A percentile compares a stretch with the other conserved stretches of the same genome.
These are phyloP conservation scores for Callospermophilus lateralis DNA, from an alignment of 2,113 vertebrate species.

Conservation along the genomic window DNA sequence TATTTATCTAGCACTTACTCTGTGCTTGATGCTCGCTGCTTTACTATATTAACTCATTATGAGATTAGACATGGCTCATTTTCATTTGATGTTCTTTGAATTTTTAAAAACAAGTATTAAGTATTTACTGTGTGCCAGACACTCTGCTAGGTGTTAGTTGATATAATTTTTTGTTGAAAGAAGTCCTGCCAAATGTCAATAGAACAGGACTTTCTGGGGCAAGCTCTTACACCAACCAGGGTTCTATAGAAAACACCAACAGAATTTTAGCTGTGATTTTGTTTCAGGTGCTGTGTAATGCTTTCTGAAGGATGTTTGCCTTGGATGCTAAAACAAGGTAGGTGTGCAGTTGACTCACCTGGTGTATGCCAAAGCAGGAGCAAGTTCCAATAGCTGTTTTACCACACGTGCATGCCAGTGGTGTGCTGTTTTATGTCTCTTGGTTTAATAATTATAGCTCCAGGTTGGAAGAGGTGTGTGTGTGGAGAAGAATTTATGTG, in stretches of 20 bases:
- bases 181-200: conserved; percentile 63
- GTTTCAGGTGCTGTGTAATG: neutral
- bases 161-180: conserved; percentile 45
- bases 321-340: neutral
- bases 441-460: conserved; percentile 31
- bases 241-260: neutral
- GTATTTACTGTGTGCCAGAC: conserved; percentile 33
- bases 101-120: conserved; percentile 41
- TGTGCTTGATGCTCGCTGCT: neutral
- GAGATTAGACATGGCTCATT: conserved; percentile 53
- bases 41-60: neutral
- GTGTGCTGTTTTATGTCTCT: neutral
- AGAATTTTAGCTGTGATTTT: neutral
- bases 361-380: neutral
- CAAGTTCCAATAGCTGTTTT: neutral
- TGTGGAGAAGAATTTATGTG: neutral
- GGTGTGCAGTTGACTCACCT: neutral
- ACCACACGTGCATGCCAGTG: rapidly evolving
- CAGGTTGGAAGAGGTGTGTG: neutral
- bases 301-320: neutral
- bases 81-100: conserved; percentile 17
- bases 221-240: neutral
- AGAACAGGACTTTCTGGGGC: conserved; percentile 5
- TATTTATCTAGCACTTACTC: neutral
- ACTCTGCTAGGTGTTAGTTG: conserved; percentile 24